Percentiles rank a stretch among this genome's conserved stretches.
These are phyloP conservation scores for Brachylomia viminalis DNA, from an alignment of 2,888 invertebrate species.

Conservation along the genomic window DNA sequence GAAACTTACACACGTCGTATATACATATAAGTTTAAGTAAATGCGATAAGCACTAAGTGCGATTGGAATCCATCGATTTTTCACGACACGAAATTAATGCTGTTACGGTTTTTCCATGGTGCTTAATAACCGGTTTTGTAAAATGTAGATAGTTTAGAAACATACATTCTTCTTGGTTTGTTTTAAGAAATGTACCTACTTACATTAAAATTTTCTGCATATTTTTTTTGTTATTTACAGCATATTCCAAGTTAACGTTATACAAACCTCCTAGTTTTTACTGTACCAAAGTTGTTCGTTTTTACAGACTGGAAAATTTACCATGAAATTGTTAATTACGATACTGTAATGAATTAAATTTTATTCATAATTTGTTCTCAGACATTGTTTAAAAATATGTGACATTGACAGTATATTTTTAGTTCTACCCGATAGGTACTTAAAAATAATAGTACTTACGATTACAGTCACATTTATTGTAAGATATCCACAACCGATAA, in stretches of 20 bases:
- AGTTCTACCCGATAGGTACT: background rate
- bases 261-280: background rate
- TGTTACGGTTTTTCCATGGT: constrained; percentile 3
- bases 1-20: background rate
- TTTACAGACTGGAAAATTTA: constrained; percentile 23
- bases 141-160: constrained; percentile 4
- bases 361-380: constrained; percentile 8
- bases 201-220: background rate
- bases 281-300: background rate
- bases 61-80: constrained; percentile 34
- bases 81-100: constrained; percentile 19
- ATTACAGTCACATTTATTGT: background rate
- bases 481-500: background rate
- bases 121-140: background rate
- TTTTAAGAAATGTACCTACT: background rate
- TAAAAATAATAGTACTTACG: no score
- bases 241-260: background rate
- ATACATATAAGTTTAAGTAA: constrained; percentile 3
- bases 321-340: constrained; percentile 37
- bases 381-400: constrained; percentile 8
- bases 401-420: background rate
- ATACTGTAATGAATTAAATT: constrained; percentile 19
- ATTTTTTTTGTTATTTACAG: background rate
- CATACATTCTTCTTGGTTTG: background rate
- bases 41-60: constrained; percentile 2